Base-by-base conservation (phyloP, 2,113 vertebrate genomes). In the Sialia sialis region DNA sequence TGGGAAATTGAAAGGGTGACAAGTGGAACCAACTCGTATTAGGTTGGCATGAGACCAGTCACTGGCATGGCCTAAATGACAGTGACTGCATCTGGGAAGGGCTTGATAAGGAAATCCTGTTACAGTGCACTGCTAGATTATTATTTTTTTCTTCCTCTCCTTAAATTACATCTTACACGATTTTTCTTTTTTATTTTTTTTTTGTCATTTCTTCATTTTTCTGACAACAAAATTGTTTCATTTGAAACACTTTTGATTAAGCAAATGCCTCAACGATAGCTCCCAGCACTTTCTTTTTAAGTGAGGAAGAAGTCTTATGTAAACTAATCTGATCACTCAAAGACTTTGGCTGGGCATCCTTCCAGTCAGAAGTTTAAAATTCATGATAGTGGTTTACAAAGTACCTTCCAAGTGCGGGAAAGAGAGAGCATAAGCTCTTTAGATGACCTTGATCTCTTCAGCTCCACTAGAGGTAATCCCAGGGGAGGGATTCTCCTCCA, bases 81-180 rank as follows among this genome's bases (percentile, higher is more conserved):
- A 97, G 93, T 91, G 91, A 80, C 93, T 90, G 93, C 96, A 97
- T 96, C 98, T 98, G 98, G 96, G 76, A 97, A 93, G 84, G 52
- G 77, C 12, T 94, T 96, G 98, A 98, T 98, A 98, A 98, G 98
- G 96, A 98, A 98, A 98, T 97, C 97, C 95, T 96, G 95, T 97
- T 97, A 97, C 73, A 90, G 55, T 76, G 95, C 51, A 38, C 41
- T 73, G 67, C 92, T 91, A 79, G 80, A 96, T 95, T 49, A 30
- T 78, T 78, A 55, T 66, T 89, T 55, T 55, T 74, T 84, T 16
- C 36, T 85, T 81, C 62, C 70, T 51, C 66, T 72, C 56, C 94
- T 97, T 93, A 95, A 97, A 97, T 96, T 96, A 89, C 67, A 96
- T 95, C 74, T 96, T 93, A 46, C 30, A 70, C 56, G 43, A 97